Evolutionary conservation across 2,113 vertebrate species (phyloP), one percentile per base, ranked within the genome.

Genomic region (Psilopsiagon aymara): DNA sequence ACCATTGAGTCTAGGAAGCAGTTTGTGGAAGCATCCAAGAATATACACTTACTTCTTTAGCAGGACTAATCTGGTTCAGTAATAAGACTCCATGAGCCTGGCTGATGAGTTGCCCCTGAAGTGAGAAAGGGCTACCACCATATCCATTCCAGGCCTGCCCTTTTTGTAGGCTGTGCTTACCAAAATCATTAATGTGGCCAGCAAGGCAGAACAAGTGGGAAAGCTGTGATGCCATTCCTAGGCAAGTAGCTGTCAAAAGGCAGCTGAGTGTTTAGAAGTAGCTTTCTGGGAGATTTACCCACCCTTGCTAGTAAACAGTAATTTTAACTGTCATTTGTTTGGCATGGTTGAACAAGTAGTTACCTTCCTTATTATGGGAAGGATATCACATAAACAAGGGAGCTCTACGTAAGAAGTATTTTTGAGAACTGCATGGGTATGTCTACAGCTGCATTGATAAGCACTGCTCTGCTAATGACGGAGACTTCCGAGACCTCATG

Each of bases 81-180:
- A 44, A 16, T 52, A 43, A 66, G 35, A 17, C 21, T 81, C 23
- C 16, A 6, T 6, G 43, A 52, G 31, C 37, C 37, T 57, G 69
- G 10, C 29, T 43, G 64, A 8, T 28, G 46, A 52, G 44, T 33
- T 86, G 21, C 8, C 44, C 13, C 55, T 62, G 69, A 31, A 69
- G 13, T 8, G 13, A 46, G 27, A 69, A 52, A 66, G 20, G 11
- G 28, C 53, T 63, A 51, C 59, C 13, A 7, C 29, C 0, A 0
- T 19, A 14, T 17, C 52, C 5, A 7, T 57, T 47, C 63, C 33
- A 79, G 47, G 24, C 37, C 70, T 49, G 29, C 19, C 10, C 13
- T 64, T 63, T 0, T 1, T 16, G 18, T 41, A 28, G 10, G 11
- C 25, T 49, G 1, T 37, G 2, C 20, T 64, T 46, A 37, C 8